A percentile compares a stretch with the other conserved stretches of the same genome.
Conservation (phyloP, 2,888 invertebrate species). For the Girardia tigrina region DNA sequence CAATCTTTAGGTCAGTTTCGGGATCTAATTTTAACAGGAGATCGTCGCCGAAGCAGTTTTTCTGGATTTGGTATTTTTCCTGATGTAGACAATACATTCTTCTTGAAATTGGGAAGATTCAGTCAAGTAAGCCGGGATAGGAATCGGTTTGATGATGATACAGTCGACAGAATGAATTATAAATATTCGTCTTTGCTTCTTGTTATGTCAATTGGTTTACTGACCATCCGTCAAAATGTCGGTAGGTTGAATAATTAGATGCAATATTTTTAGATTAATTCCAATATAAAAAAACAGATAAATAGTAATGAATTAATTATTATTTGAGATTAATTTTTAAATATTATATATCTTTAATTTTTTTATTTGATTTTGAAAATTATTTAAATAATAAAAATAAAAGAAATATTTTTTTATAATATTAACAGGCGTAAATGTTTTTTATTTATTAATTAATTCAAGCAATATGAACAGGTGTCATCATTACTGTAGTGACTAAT, state of each 20-base stretch:
- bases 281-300: too few species aligned
- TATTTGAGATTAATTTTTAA: too few species aligned
- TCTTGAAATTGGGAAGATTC: neutral
- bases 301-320: too few species aligned
- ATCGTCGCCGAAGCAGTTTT: conserved; percentile 2
- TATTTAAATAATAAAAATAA: too few species aligned
- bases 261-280: too few species aligned
- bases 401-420: too few species aligned
- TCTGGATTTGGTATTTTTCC: neutral
- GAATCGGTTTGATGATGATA: neutral
- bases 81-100: neutral
- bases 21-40: neutral
- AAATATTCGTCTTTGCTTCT: neutral
- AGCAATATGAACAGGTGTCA: too few species aligned
- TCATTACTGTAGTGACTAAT: too few species aligned
- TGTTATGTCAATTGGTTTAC: neutral
- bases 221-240: conserved; percentile 23
- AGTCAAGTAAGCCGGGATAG: neutral
- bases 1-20: neutral
- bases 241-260: neutral
- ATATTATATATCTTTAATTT: too few species aligned
- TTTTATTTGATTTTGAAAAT: too few species aligned
- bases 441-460: too few species aligned
- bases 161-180: neutral
- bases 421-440: too few species aligned